phyloP scores from a whole-genome alignment of 2,888 invertebrate genomes.

The Amphimallon solstitiale region DNA sequence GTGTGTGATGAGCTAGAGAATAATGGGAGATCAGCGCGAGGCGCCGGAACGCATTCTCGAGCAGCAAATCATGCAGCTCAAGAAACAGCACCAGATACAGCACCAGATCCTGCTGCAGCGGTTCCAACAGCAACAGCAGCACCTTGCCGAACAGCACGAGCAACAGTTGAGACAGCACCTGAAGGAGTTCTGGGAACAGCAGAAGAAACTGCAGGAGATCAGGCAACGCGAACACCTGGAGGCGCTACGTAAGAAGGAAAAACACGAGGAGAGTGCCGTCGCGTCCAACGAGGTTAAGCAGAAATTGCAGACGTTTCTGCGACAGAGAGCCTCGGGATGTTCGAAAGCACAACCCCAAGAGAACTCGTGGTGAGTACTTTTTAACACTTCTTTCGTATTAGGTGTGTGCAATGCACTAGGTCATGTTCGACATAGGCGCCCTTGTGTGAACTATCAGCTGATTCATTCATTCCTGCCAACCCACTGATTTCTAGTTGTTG shows the following conservation, averaged over 20 bases:
- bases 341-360: conserved; percentile 59
- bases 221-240: conserved; percentile 86
- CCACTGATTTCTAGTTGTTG: conserved; percentile 30
- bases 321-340: conserved; percentile 60
- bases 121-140: conserved; percentile 91
- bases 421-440: conserved; percentile 50
- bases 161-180: conserved; percentile 89
- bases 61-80: conserved; percentile 76
- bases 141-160: conserved; percentile 90
- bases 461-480: conserved; percentile 46
- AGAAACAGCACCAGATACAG: conserved; percentile 93
- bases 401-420: conserved; percentile 44
- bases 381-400: conserved; percentile 25
- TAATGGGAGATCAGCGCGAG: conserved; percentile 51
- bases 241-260: conserved; percentile 90
- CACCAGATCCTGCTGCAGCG: conserved; percentile 91
- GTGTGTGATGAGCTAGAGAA: conserved; percentile 50
- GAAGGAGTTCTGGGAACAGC: conserved; percentile 93
- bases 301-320: conserved; percentile 81
- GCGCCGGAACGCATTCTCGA: conserved; percentile 63
- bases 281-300: conserved; percentile 97
- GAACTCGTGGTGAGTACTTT: conserved; percentile 60
- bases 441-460: conserved; percentile 49
- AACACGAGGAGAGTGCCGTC: conserved; percentile 94
- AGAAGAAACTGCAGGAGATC: conserved; percentile 79